Evolutionary conservation across 2,888 invertebrate genomes (phyloP), one percentile per base, ranked within the genome.

Genomic region (Phania funesta): DNA sequence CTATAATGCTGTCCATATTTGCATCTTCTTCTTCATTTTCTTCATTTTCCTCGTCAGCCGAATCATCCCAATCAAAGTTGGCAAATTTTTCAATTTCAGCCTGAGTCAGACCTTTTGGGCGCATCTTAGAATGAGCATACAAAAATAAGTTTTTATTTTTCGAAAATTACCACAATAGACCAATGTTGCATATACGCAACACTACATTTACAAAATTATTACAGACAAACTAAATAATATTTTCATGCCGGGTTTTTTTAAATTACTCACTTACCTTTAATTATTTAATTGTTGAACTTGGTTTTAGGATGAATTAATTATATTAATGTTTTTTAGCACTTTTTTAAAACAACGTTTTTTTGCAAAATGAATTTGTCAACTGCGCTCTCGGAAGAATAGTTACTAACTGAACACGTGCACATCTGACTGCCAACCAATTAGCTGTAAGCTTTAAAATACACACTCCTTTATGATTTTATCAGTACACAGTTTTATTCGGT

Each of bases 121-220:
- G n/a, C n/a, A n/a, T n/a, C n/a, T n/a, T n/a, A n/a, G n/a, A n/a
- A n/a, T n/a, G n/a, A n/a, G n/a, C n/a, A n/a, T n/a, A n/a, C n/a
- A n/a, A n/a, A 76, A 68, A 71, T 18, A 75, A 75, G 70, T 52
- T 54, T 58, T 71, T 60, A 32, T 68, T 52, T 26, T 68, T 68
- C 16, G 68, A 62, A 80, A 74, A 74, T 80, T 52, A 68, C 52
- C 44, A 48, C 82, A 70, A 75, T 79, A n/a, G n/a, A n/a, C n/a
- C n/a, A n/a, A n/a, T n/a, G 79, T 83, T 80, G 77, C 83, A 70
- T 83, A 68, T 74, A 80, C 67, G 70, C 83, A 80, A 80, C 77
- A 77, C 50, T 16, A 74, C 64, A 22, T 83, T 83, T 67, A 68
- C 73, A 78, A 83, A 80, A 77, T 68, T 80, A 71, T 73, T 68